Base-by-base conservation (phyloP, 2,797 vertebrate species). In the Thaleichthys pacificus region DNA sequence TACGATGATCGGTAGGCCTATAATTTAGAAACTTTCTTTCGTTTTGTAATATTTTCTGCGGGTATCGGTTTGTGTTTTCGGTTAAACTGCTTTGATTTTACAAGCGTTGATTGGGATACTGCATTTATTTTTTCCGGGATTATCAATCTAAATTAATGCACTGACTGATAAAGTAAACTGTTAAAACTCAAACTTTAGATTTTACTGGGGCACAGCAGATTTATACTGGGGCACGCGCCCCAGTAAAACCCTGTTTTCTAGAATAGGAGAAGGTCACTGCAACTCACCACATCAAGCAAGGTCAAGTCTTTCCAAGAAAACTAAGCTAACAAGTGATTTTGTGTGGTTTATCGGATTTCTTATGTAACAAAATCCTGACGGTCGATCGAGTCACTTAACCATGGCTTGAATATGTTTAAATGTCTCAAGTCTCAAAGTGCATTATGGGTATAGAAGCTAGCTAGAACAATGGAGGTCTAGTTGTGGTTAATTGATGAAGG, bases 381-480 rank as follows among this genome's bases (percentile, higher is more conserved):
- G 49, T 38, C 47, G 9, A 28, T 54, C 49, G 62, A 63, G 32
- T 24, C 56, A 57, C 47, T 3, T 15, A 28, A 54, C 21, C 38
- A 9, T 35, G 47, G 22, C 22, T 74, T 2, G n/a, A 22, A 28
- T 77, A 30, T 32, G 14, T 24, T 42, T 61, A 21, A 81, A 64
- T 73, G 74, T 62, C 60, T 74, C 35, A 73, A 66, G 68, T 80
- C 70, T 81, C 82, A 70, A 73, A 7, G 66, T 77, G 74, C 74
- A 75, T 86, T 61, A 77, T 66, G 57, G 60, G 32, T 26, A 47
- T 22, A 12, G 64, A 19, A 5, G 76, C 76, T 35, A 67, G 72
- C 30, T 26, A 4, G 56, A 26, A 67, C 65, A 79, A 73, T 80
- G 72, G 58, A 80, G 79, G 49, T 76, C 74, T 71, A 42, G 66